These are phyloP conservation scores for Gephyroberyx darwinii DNA, from an alignment of 2,797 vertebrate species.

Conservation along the genomic window DNA sequence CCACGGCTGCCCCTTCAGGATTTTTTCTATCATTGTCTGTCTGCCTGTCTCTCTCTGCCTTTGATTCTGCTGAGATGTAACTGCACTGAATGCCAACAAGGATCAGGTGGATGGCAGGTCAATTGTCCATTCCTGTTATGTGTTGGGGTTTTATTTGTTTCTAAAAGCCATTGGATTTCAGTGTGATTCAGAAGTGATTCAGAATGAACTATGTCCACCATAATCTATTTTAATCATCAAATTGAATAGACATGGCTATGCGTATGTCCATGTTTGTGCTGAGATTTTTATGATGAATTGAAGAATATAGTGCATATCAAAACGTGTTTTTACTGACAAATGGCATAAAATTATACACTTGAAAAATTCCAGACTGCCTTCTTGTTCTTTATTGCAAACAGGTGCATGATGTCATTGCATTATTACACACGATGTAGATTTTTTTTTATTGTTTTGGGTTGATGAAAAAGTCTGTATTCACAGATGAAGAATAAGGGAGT, in stretches of 20 bases:
- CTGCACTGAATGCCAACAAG: constrained; percentile 55
- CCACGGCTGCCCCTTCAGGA: constrained; percentile 37
- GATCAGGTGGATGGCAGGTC: constrained; percentile 37
- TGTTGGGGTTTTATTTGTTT: constrained; percentile 39
- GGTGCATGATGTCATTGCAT: constrained; percentile 47
- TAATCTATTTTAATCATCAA: constrained; percentile 64
- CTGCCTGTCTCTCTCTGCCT: constrained; percentile 15
- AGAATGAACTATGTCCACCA: constrained; percentile 46
- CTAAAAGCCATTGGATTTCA: constrained; percentile 61
- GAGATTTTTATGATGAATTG: constrained; percentile 45
- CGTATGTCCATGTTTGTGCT: constrained; percentile 33
- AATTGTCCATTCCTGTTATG: constrained; percentile 50
- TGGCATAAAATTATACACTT: constrained; percentile 37
- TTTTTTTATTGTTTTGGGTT: constrained; percentile 18
- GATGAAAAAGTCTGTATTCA: constrained; percentile 23
- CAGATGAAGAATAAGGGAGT: constrained; percentile 36
- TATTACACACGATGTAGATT: not conserved
- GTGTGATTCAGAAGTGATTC: constrained; percentile 51
- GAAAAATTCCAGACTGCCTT: constrained; percentile 31
- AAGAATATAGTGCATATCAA: constrained; percentile 46
- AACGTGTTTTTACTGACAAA: constrained; percentile 43
- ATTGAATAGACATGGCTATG: constrained; percentile 40
- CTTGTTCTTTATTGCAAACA: constrained; percentile 37
- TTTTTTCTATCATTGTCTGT: constrained; percentile 21
- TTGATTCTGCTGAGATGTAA: constrained; percentile 44